Percentiles rank a stretch among this genome's conserved stretches.
These are phyloP conservation scores for Ganaspis brasiliensis DNA, from an alignment of 2,888 invertebrate genomes.

Conservation along the genomic window DNA sequence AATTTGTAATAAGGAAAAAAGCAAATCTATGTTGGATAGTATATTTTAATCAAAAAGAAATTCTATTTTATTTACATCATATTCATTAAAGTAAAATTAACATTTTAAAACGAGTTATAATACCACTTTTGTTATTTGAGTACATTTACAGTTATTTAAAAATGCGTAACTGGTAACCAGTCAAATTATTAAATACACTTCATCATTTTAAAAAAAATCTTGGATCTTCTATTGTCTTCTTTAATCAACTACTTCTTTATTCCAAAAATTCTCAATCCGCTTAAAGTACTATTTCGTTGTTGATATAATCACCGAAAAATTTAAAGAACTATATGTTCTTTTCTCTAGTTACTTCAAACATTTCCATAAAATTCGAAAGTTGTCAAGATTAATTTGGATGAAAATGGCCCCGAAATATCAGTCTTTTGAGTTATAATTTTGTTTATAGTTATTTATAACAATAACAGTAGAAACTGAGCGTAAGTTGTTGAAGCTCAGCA, in stretches of 20 bases:
- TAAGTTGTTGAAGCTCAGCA: constrained; percentile 21
- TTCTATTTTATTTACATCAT: constrained; percentile 69
- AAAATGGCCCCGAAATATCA: constrained; percentile 78
- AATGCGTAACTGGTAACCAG: constrained; percentile 15
- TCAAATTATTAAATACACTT: constrained; percentile 6
- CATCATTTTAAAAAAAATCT: background rate
- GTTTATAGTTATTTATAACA: constrained; percentile 43
- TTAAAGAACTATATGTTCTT: background rate
- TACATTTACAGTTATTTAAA: constrained; percentile 23
- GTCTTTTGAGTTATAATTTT: constrained; percentile 71
- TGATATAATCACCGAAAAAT: constrained; percentile 50
- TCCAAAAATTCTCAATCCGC: constrained; percentile 4
- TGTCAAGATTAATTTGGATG: constrained; percentile 63
- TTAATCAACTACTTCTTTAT: constrained; percentile 22
- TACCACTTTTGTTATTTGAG: constrained; percentile 50
- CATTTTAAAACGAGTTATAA: constrained; percentile 44
- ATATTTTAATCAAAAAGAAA: constrained; percentile 25
- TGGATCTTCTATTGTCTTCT: constrained; percentile 9
- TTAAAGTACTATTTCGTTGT: constrained; percentile 49
- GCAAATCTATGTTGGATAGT: no score
- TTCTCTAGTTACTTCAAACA: constrained; percentile 49
- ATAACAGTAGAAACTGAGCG: constrained; percentile 53
- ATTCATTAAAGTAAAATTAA: constrained; percentile 72
- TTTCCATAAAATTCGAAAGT: constrained; percentile 47
- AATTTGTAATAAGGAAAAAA: no score